Evolutionary conservation across 2,888 invertebrate species (phyloP).

Genomic region (Caenorhabditis japonica): DNA sequence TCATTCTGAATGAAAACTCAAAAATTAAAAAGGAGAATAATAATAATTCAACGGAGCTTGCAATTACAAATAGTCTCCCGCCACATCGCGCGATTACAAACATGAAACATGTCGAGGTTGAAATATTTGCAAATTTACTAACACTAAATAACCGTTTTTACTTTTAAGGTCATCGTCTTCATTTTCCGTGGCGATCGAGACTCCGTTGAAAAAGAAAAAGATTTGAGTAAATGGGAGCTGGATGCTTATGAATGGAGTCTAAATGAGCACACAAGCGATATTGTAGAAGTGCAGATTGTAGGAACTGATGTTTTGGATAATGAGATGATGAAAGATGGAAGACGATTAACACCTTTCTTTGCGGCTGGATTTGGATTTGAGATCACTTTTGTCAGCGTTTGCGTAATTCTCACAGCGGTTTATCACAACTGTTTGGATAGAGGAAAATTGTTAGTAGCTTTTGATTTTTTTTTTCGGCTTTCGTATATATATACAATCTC

Average conservation of each 20-base stretch:
- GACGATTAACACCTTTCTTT: constrained; percentile 74
- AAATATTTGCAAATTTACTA: too few species aligned
- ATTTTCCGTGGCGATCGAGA: constrained; percentile 75
- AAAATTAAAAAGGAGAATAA: too few species aligned
- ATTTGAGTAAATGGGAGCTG: constrained; percentile 72
- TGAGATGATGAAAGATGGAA: constrained; percentile 75
- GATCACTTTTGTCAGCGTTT: constrained; percentile 69
- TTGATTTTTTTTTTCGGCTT: too few species aligned
- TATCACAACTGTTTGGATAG: constrained; percentile 69
- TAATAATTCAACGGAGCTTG: constrained; percentile 41
- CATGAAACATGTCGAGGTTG: constrained; percentile 73
- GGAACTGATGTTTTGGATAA: constrained; percentile 74
- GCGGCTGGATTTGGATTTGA: constrained; percentile 74
- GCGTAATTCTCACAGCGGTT: constrained; percentile 68
- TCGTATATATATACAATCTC: background rate
- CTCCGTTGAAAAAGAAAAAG: constrained; percentile 58
- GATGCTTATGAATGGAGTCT: constrained; percentile 68
- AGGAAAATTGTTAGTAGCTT: constrained; percentile 59
- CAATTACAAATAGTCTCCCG: constrained; percentile 25
- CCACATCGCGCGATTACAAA: constrained; percentile 65
- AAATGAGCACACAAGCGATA: constrained; percentile 59
- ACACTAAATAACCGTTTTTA: too few species aligned
- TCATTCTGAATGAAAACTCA: constrained; percentile 51
- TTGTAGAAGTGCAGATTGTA: constrained; percentile 70
- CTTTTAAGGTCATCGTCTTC: constrained; percentile 73